Base-by-base conservation (phyloP, 2,113 vertebrate species). In the Myxocyprinus asiaticus region DNA sequence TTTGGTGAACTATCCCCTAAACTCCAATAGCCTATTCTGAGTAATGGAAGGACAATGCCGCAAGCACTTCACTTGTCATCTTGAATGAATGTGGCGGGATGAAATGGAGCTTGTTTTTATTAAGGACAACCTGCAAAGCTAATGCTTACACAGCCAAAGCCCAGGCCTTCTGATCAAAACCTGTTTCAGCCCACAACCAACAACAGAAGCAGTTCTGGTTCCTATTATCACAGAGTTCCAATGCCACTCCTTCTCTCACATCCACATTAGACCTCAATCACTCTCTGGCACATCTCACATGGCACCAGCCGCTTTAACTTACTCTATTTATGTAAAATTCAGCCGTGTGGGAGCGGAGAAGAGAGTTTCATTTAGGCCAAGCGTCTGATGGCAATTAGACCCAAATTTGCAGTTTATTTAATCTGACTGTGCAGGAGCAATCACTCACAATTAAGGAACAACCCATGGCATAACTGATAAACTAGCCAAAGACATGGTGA, bases 171-270 rank as follows among this genome's bases (percentile, higher is more conserved):
- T 86, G 85, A 91, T 89, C 79, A 88, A 79, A 88, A 81, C 81
- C 15, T 74, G 83, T 69, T 87, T 85, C 84, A 78, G 50, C 83
- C 86, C 77, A 78, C 83, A 84, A 78, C 75, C 84, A 75, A 78
- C 88, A 88, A 92, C 90, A 92, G 91, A 90, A 90, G 91, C 86
- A 78, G 78, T 86, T 92, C 92, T 93, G 93, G 90, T 92, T 94
- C 86, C 85, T 75, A 94, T 93, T 93, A 92, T 86, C 85, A 77
- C 81, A 56, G 81, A 88, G 85, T 90, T 90, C 86, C 87, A 89
- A 80, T 66, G 8, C 84, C 73, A 82, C 85, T 80, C 83, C 88
- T 85, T 87, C 86, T 80, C 87, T 89, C 88, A 91, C 88, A 91
- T 91, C 88, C 89, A 92, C 90, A 89, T 92, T 90, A 92, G 90